Conservation (phyloP, 2,113 vertebrate genomes). For the Phocoena sinus region DNA sequence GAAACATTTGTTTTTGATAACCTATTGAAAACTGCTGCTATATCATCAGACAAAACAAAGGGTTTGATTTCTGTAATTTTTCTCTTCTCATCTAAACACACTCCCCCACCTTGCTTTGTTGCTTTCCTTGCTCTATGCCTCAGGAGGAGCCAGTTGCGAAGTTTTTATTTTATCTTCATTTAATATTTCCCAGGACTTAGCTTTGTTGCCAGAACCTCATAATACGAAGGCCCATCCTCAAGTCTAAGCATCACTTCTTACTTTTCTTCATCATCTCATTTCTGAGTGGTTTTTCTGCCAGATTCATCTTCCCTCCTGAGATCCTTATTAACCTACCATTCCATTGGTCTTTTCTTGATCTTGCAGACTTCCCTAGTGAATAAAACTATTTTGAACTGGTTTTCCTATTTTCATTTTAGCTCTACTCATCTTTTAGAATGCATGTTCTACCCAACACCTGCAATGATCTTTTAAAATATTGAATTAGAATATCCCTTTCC, state of each 20-base stretch:
- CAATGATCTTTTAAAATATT: background rate
- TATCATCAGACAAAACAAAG: background rate
- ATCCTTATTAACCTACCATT: too few relatives aligned
- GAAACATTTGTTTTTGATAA: background rate
- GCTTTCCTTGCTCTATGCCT: background rate
- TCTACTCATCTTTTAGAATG: background rate
- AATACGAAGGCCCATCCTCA: background rate
- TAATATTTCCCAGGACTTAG: background rate
- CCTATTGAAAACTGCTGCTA: background rate
- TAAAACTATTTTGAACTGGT: background rate
- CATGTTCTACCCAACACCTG: background rate
- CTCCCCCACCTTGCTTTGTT: background rate
- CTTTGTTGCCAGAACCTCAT: background rate
- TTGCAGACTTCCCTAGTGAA: background rate
- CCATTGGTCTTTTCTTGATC: background rate
- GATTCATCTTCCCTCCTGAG: background rate
- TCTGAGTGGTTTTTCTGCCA: background rate
- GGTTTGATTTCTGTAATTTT: background rate
- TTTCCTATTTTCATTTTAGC: background rate
- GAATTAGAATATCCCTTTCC: background rate
- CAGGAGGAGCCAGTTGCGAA: accelerated
- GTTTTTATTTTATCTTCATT: background rate
- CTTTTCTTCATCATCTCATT: background rate
- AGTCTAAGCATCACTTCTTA: background rate
- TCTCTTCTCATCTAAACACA: background rate